Base-by-base conservation (phyloP, 2,888 invertebrate species). In the Xanthia togata region DNA sequence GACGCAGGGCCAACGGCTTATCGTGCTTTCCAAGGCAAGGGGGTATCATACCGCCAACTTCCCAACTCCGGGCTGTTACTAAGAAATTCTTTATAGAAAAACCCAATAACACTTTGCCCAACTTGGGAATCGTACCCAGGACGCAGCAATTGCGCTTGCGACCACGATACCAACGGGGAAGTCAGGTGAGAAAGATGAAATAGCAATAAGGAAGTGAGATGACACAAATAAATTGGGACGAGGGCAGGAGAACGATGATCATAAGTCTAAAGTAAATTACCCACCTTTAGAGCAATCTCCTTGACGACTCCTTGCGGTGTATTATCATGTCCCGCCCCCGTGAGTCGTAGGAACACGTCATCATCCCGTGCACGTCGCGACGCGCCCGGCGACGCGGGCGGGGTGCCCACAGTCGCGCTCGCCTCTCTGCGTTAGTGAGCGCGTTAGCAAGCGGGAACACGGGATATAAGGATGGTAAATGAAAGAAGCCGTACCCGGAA, bases 341-440 rank as follows among this genome's bases (percentile, higher is more conserved):
- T 97, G 26, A 98, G 97, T 64, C 98, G 95, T 80, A 98, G 97
- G 94, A 98, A 98, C 82, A 98, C 98, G 95, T 98, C 98, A 89
- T 98, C 97, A 89, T 98, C 97, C 89, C 89, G 96, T 90, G 89
- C 97, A 93, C 90, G 98, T 95, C 90, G 97, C 97, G 90, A 97
- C 93, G 90, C 95, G 65, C 96, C 94, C 11, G 96, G 96, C 23
- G 97, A 97, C 73, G 97, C 97, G 79, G 97, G 97, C 88, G 97
- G 97, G 87, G 97, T 96, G 87, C 95, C 96, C 89, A 87, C 88
- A n/a, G 89, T 90, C 75, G 88, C 90, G 80, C 87, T 84, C 87
- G 87, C 80, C 87, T 94, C 95, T 90, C 95, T 95, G 93, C 76
- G 85, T 88, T 88, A 80, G 87, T 81, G 77, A 78, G 74, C 85